Evolutionary conservation across 2,888 invertebrate species (phyloP).

Genomic region (Tinea semifulvella): DNA sequence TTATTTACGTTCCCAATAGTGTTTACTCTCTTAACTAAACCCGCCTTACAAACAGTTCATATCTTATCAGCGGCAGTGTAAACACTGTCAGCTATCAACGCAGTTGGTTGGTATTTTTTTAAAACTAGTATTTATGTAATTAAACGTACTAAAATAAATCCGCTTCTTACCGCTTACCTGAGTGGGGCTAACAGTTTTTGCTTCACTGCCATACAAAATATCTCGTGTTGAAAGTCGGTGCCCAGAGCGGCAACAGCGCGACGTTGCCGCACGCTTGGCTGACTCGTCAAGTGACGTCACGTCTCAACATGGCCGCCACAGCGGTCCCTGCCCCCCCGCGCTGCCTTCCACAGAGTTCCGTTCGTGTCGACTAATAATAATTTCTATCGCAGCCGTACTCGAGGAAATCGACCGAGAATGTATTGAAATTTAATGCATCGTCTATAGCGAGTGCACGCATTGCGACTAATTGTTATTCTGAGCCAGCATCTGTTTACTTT

Average conservation of each 20-base stretch:
- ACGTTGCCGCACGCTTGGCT: slow-evolving; percentile 60
- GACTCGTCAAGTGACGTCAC: slow-evolving; percentile 67
- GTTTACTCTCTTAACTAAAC: neutral
- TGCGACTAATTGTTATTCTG: slow-evolving; percentile 56
- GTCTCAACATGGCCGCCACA: slow-evolving; percentile 65
- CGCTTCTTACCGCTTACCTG: slow-evolving; percentile 39
- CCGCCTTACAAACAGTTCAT: neutral
- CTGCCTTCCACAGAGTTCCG: slow-evolving; percentile 30
- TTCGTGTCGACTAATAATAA: slow-evolving; percentile 55
- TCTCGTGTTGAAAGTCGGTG: slow-evolving; percentile 27
- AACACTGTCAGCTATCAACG: neutral
- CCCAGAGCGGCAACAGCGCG: slow-evolving; percentile 49
- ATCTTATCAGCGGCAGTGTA: neutral
- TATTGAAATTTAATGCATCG: slow-evolving; percentile 60
- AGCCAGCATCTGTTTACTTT: slow-evolving; percentile 60
- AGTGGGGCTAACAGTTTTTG: slow-evolving; percentile 50
- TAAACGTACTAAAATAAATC: neutral
- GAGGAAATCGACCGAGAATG: slow-evolving; percentile 60
- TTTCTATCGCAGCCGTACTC: slow-evolving; percentile 56
- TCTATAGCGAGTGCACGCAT: slow-evolving; percentile 43
- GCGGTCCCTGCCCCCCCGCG: slow-evolving; percentile 35
- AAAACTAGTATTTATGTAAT: too few species aligned
- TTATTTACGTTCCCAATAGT: neutral
- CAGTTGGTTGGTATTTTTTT: too few species aligned
- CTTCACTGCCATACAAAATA: slow-evolving; percentile 48